phyloP scores from a whole-genome alignment of 2,113 vertebrate genomes.

The Odobenus rosmarus region DNA sequence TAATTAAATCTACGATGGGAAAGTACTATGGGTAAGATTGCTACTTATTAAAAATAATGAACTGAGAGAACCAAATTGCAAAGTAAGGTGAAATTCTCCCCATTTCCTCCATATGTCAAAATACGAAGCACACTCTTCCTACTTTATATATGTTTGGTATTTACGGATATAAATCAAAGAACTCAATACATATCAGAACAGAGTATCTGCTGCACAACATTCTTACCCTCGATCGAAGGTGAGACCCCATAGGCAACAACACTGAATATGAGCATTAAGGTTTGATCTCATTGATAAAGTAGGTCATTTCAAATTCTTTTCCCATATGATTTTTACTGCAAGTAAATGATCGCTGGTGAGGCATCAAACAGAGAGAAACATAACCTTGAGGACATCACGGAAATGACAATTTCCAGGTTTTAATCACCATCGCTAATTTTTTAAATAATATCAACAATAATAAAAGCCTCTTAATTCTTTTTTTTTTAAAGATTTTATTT shows the following conservation, averaged over 20 bases:
- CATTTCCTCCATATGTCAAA: fast-evolving
- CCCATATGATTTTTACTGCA: not conserved
- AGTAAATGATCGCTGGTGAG: constrained; percentile 9
- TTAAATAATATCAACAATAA: not conserved
- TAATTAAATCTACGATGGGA: constrained; percentile 85
- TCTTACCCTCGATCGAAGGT: constrained; percentile 51
- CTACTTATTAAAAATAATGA: constrained; percentile 84
- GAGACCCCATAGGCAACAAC: not conserved
- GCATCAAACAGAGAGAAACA: not conserved
- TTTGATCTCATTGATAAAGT: constrained; percentile 44
- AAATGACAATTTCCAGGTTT: not conserved
- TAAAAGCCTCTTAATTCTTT: fast-evolving
- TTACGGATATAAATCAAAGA: not conserved
- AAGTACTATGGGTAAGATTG: constrained; percentile 73
- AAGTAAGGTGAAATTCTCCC: constrained; percentile 53
- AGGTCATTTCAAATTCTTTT: constrained; percentile 58
- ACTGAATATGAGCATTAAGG: not conserved
- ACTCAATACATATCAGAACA: not conserved
- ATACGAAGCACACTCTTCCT: not conserved
- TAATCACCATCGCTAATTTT: not conserved
- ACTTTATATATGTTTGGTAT: not conserved
- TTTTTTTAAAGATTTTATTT: no score
- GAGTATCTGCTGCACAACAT: not conserved
- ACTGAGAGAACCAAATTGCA: constrained; percentile 67
- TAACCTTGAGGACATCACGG: not conserved